A percentile compares a stretch with the other conserved stretches of the same genome.
Conservation (phyloP, 2,888 invertebrate genomes). For the Scaptomyza tumidula region DNA sequence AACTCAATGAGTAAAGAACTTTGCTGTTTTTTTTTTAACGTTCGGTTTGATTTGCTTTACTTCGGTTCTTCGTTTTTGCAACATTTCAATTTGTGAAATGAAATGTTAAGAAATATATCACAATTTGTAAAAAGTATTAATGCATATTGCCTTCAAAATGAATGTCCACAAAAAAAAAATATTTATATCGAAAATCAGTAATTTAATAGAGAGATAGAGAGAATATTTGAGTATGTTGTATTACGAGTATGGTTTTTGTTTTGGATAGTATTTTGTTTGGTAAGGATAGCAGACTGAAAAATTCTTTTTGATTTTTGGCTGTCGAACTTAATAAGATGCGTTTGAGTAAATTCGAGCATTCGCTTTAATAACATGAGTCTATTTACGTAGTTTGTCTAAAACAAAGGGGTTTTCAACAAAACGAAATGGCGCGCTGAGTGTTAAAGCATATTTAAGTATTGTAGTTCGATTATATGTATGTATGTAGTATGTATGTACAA, state of each 20-base stretch:
- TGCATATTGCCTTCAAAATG: conserved; percentile 66
- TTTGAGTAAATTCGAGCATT: conserved; percentile 64
- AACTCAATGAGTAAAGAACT: conserved; percentile 65
- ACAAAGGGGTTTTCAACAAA: conserved; percentile 8
- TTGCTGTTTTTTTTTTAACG: conserved; percentile 59
- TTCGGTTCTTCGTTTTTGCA: conserved; percentile 55
- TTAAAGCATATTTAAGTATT: conserved; percentile 57
- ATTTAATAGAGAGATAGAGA: conserved; percentile 11
- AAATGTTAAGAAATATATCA: conserved; percentile 83
- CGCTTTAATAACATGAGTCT: conserved; percentile 29
- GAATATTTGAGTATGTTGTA: conserved; percentile 7
- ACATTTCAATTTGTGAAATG: conserved; percentile 71
- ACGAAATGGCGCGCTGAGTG: conserved; percentile 41
- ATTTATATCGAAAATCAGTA: conserved; percentile 18
- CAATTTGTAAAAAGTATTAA: conserved; percentile 81
- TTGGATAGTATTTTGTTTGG: conserved; percentile 17
- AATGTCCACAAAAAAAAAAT: conserved; percentile 2
- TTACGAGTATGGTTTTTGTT: conserved; percentile 14
- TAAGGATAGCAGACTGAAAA: conserved; percentile 31
- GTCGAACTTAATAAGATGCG: conserved; percentile 41
- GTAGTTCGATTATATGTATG: conserved; percentile 39
- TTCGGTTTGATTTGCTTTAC: conserved; percentile 54
- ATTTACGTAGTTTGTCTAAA: conserved; percentile 23
- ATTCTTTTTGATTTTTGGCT: conserved; percentile 65
- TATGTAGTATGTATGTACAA: conserved; percentile 40